Evolutionary conservation across 2,113 vertebrate genomes (phyloP).

Genomic region (Meles meles): DNA sequence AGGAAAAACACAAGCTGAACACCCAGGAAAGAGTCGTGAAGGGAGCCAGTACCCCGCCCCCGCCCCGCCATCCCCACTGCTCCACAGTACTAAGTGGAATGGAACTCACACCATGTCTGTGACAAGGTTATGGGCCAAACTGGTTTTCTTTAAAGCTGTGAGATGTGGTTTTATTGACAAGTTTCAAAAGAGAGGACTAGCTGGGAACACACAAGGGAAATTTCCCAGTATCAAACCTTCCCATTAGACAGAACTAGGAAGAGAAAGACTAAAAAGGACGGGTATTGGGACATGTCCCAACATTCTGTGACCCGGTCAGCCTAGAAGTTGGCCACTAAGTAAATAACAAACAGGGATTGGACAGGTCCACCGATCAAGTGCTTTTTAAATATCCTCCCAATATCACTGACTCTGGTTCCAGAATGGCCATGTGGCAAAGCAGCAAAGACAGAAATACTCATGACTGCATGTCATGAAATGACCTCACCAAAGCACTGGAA

Average conservation of each 20-base stretch:
- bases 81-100: neutral
- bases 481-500: neutral
- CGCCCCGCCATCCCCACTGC: rapidly evolving
- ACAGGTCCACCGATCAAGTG: rapidly evolving
- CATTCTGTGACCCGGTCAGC: neutral
- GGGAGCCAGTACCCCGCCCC: neutral
- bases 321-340: neutral
- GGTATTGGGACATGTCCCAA: neutral
- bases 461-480: neutral
- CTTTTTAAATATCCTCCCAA: neutral
- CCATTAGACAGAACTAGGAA: neutral
- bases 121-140: neutral
- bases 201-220: neutral
- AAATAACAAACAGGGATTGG: neutral
- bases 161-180: neutral
- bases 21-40: neutral
- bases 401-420: neutral
- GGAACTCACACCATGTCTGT: neutral
- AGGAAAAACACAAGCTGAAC: neutral
- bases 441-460: neutral
- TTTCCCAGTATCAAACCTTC: neutral
- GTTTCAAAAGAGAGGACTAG: neutral
- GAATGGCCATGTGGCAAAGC: neutral
- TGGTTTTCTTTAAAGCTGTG: neutral
- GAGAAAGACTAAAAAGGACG: neutral